Conservation (phyloP, 2,113 vertebrate species). For the Austrofundulus limnaeus region DNA sequence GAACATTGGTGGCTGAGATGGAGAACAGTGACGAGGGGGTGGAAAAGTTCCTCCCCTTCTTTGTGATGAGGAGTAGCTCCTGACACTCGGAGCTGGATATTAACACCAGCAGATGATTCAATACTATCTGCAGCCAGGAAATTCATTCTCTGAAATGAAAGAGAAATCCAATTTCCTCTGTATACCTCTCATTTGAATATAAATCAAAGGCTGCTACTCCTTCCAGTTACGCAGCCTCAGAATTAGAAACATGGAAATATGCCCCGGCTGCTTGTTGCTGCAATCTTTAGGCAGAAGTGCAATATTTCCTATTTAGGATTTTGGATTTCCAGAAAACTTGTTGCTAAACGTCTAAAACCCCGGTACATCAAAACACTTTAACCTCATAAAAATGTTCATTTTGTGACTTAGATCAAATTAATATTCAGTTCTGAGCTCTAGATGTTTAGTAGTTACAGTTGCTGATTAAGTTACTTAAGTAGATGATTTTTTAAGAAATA, state of each 20-base stretch:
- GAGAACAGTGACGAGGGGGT: constrained; percentile 45
- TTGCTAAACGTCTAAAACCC: not conserved
- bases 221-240: constrained; percentile 42
- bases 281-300: constrained; percentile 18
- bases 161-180: constrained; percentile 69
- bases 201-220: constrained; percentile 53
- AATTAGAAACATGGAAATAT: constrained; percentile 45
- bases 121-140: constrained; percentile 58
- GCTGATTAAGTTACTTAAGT: no score
- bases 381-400: no score
- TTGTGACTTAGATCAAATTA: no score
- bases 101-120: constrained; percentile 53
- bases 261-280: constrained; percentile 19
- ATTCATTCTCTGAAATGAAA: constrained; percentile 67
- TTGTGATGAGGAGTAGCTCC: constrained; percentile 47
- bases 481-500: no score
- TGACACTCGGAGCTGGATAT: constrained; percentile 56
- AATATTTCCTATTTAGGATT: not conserved
- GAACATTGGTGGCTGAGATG: constrained; percentile 49
- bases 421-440: no score
- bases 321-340: not conserved
- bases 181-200: constrained; percentile 69
- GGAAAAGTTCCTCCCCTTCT: constrained; percentile 45
- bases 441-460: no score
- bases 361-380: no score